Evolutionary conservation across 2,888 invertebrate genomes (phyloP).

Genomic region (Nipponacmea schrenckii): DNA sequence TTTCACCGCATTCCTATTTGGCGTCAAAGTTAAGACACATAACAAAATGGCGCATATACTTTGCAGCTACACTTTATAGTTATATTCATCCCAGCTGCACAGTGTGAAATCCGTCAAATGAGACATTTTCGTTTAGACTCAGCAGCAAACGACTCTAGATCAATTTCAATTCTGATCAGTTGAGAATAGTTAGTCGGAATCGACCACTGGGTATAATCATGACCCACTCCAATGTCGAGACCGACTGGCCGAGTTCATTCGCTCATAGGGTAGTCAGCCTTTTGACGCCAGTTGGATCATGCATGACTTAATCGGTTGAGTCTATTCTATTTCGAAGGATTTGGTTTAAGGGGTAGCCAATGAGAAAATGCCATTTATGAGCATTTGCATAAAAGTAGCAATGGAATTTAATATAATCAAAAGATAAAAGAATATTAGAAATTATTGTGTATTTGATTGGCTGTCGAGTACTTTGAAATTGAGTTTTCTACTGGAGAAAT

Average conservation of each 20-base stretch:
- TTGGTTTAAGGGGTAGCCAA: too few species aligned
- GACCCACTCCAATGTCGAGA: conserved; percentile 9
- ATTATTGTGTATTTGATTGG: too few species aligned
- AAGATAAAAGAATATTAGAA: too few species aligned
- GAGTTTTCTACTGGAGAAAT: too few species aligned
- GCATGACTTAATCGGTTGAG: conserved; percentile 21
- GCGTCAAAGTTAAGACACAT: not conserved
- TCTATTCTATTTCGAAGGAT: not conserved
- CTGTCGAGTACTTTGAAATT: too few species aligned
- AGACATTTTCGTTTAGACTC: too few species aligned
- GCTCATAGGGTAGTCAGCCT: not conserved
- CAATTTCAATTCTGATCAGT: conserved; percentile 8
- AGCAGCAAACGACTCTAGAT: not conserved
- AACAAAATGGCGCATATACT: conserved; percentile 8
- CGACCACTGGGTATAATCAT: conserved; percentile 7
- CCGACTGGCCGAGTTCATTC: conserved; percentile 7
- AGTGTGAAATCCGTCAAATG: too few species aligned
- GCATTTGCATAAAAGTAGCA: too few species aligned
- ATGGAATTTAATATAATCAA: too few species aligned
- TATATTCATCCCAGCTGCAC: not conserved
- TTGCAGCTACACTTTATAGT: not conserved
- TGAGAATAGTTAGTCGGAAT: not conserved
- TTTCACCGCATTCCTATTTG: conserved; percentile 7
- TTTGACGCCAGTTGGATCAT: conserved; percentile 18
- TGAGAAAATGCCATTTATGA: too few species aligned